Evolutionary conservation across 2,888 invertebrate genomes (phyloP), one percentile per base, ranked within the genome.

Genomic region (Altica lythri): DNA sequence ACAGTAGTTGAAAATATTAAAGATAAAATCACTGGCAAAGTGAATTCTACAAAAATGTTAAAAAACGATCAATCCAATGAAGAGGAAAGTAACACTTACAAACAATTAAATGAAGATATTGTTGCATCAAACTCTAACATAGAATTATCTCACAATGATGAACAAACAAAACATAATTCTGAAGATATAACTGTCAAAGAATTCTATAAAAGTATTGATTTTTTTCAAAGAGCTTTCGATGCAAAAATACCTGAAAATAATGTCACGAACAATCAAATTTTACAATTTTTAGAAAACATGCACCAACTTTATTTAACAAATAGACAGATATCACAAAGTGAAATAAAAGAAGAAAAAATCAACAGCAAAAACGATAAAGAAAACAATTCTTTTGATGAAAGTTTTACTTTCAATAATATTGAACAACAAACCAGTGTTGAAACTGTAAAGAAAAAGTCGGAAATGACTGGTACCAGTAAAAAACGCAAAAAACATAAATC

Each of bases 221-320:
- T 10, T 10, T 25, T 40, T 10, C 19, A 40, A 25, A 4, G 13
- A 2, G 8, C 18, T 17, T 37, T 37, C 10, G 37, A 37, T 9
- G 9, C 17, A 17, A 13, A 34, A 16, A 34, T 9, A 2, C 9
- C 40, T 6, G 22, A 40, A 19, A 22, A 35, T 12, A n/a, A n/a
- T 16, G 6, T 35, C 9, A 9, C 35, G 13, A 35, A 17, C 8
- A 5, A 14, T n/a, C 35, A 35, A 17, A 16, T 40, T 3, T 8
- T 40, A 25, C 40, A 40, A 25, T 40, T 40, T 14, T 22, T 40
- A 9, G 22, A 40, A 13, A 40, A 40, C 3, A 40, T 40, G 40
- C 25, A 40, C 10, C 25, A 40, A 6, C 12, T 37, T 3, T 37
- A 37, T 12, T 5, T 37, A n/a, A 10, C 19, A 1, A 35, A n/a